Evolutionary conservation across 1,140 invertebrate genomes (phyloP).

Genomic region (Papilio polytes): DNA sequence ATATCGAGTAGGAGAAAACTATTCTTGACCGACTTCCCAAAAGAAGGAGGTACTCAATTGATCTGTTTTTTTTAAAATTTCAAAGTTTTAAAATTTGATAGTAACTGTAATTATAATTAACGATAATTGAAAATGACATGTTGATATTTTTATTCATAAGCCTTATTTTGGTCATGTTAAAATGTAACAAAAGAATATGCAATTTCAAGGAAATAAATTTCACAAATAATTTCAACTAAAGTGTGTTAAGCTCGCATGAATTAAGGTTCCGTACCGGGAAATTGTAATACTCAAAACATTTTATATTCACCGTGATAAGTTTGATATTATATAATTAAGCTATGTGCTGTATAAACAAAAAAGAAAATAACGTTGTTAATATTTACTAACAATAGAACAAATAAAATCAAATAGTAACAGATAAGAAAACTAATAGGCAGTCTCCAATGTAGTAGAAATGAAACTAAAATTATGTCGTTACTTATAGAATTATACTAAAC

Average conservation of each 20-base stretch:
- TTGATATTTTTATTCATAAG: background rate
- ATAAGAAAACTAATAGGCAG: no score
- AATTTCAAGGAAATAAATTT: conserved; percentile 8
- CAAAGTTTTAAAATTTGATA: conserved; percentile 4
- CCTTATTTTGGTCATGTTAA: background rate
- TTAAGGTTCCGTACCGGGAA: background rate
- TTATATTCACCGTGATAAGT: background rate
- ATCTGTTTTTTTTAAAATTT: conserved; percentile 27
- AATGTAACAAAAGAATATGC: background rate
- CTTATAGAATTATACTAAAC: background rate
- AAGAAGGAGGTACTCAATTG: no score
- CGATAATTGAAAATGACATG: background rate
- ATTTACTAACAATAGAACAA: no score
- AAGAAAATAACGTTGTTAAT: no score
- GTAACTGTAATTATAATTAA: background rate
- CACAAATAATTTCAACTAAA: background rate
- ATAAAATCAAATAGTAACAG: no score
- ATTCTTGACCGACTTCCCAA: no score
- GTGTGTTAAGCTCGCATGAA: background rate
- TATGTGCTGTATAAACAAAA: no score
- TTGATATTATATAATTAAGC: no score
- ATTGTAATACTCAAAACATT: background rate
- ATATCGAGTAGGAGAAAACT: background rate
- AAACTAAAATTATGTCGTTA: background rate
- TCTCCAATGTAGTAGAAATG: no score